Percentiles rank a stretch among this genome's conserved stretches.
Conservation (phyloP, 2,113 vertebrate genomes). For the Cnemophilus loriae region DNA sequence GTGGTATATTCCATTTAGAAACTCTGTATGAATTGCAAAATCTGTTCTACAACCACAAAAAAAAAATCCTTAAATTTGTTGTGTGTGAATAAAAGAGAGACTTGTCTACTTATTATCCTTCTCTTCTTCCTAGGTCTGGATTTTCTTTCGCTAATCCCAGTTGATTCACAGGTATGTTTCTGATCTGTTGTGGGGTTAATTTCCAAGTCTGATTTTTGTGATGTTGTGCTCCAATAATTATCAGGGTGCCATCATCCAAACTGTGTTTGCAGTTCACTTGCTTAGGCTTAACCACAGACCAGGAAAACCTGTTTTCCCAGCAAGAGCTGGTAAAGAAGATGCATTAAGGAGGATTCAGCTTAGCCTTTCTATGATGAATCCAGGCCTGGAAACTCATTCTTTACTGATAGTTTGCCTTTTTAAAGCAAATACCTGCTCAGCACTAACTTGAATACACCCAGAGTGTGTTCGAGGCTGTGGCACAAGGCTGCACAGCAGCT, state of each 20-base stretch:
- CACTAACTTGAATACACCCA: too few species aligned
- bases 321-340: background rate
- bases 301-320: background rate
- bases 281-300: background rate
- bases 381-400: background rate
- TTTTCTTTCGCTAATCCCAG: constrained; percentile 93
- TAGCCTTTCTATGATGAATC: background rate
- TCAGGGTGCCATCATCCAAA: background rate
- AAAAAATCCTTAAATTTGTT: constrained; percentile 37
- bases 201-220: background rate
- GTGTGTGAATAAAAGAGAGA: constrained; percentile 5
- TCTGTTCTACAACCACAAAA: background rate
- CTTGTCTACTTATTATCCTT: background rate
- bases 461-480: background rate
- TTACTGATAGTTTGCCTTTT: background rate
- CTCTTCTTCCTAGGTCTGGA: constrained; percentile 84
- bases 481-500: background rate
- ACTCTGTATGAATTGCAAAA: background rate
- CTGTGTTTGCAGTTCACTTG: background rate
- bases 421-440: background rate
- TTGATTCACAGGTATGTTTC: constrained; percentile 89
- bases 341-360: background rate
- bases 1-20: background rate
- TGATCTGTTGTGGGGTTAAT: background rate
- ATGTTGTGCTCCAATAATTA: rapidly evolving